Base-by-base conservation (phyloP, 2,888 invertebrate genomes). In the Xestia rhomboidea region DNA sequence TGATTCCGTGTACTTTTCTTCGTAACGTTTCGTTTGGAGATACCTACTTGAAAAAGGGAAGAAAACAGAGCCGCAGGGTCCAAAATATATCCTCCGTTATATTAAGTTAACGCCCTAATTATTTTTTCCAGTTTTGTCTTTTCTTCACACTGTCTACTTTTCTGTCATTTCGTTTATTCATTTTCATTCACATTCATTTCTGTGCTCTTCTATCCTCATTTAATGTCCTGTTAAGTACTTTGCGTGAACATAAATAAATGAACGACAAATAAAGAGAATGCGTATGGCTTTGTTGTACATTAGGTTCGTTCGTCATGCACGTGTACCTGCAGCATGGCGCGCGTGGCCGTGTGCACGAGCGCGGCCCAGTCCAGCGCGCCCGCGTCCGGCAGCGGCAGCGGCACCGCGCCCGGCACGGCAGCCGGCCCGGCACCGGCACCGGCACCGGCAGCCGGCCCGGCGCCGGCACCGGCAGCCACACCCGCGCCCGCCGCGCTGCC, bases 351-450 rank as follows among this genome's bases (percentile, higher is more conserved):
- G 90, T 98, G 98, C 5, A 98, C 98, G 38, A 98, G 96, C 90
- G 98, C 97, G 21, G 98, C 97, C 98, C 98, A 98, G 93, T 98
- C 98, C 88, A 98, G 97, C 66, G 98, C 97, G 57, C 97, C 97
- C 7, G 98, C 97, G 91, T 98, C 97, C 0, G 98, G 98, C 72
- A 98, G 93, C 2, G 97, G 97, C 73, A 98, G 94, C 13, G 95
- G 95, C 10, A 93, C 92, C 18, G 91, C 88, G 11, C 79, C 27
- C 2, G 51, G 38, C 86, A 6, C 54, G 97, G 27, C 84, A 83
- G 97, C 76, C 44, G 44, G 7, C 10, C 18, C n/a, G 3, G 93
- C 91, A 7, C 49, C 30, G 94, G 94, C 5, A 91, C 92, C 27
- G 89, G 67, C 86, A 3, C 38, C 57, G 97, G 24, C 85, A 84